These are phyloP conservation scores for Scopus umbretta DNA, from an alignment of 2,113 vertebrate genomes.

Conservation along the genomic window DNA sequence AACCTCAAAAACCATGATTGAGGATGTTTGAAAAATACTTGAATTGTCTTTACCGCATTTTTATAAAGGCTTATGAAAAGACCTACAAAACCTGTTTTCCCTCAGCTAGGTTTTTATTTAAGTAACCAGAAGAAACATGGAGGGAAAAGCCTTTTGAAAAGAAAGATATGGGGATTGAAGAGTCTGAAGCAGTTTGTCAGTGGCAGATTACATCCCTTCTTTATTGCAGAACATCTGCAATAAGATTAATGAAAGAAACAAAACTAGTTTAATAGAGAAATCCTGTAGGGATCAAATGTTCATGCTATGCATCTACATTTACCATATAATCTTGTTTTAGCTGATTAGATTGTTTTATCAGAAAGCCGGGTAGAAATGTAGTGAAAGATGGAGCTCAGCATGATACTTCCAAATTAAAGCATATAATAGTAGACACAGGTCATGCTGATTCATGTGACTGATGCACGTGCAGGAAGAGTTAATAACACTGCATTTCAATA, in stretches of 20 bases:
- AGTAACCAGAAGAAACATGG: neutral
- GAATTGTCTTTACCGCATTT: neutral
- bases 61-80: neutral
- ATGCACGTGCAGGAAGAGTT: neutral
- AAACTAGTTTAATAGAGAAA: neutral
- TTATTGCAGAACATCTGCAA: neutral
- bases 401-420: neutral
- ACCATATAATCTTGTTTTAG: constrained; percentile 6
- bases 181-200: constrained; percentile 4
- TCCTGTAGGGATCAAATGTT: constrained; percentile 4
- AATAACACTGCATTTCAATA: neutral
- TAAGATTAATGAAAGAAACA: constrained; percentile 45
- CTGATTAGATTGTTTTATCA: constrained; percentile 24
- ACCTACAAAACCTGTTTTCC: neutral
- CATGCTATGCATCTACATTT: neutral
- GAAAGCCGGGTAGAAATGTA: neutral
- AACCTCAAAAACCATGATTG: neutral
- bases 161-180: neutral
- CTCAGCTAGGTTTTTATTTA: neutral
- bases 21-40: neutral
- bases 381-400: neutral
- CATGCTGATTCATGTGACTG: neutral
- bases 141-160: neutral
- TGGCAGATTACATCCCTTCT: constrained; percentile 8
- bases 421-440: neutral